These are phyloP conservation scores for Hestina assimilis DNA, from an alignment of 1,140 invertebrate genomes.

Conservation along the genomic window DNA sequence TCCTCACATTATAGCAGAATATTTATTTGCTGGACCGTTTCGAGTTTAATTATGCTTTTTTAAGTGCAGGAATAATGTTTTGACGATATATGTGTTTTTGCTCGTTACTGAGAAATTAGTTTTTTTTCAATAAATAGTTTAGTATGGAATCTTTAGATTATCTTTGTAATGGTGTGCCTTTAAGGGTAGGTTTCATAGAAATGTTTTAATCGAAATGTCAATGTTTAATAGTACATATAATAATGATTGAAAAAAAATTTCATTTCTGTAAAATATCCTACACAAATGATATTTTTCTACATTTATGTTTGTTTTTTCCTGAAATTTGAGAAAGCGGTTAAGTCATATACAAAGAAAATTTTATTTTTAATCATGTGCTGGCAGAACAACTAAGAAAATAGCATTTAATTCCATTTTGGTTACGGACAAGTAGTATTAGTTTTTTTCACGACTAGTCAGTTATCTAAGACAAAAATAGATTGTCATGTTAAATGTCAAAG, in stretches of 20 bases:
- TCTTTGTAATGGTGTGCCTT: not conserved
- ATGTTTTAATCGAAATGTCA: not conserved
- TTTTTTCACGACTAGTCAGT: no score
- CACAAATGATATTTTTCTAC: no score
- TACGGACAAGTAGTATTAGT: no score
- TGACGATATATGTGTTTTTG: not conserved
- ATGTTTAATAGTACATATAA: no score
- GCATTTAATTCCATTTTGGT: no score
- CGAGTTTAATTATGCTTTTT: not conserved
- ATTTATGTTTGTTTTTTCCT: no score
- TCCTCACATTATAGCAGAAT: not conserved
- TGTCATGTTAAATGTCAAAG: not conserved
- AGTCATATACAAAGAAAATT: no score
- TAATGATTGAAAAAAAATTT: no score
- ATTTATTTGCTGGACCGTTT: constrained; percentile 11
- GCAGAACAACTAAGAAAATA: no score
- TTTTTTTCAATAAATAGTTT: not conserved
- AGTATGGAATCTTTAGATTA: not conserved
- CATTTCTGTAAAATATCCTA: no score
- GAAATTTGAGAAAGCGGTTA: no score
- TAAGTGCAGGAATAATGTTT: not conserved
- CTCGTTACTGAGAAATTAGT: not conserved
- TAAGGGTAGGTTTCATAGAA: not conserved
- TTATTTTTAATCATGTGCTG: no score
- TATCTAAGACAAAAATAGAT: not conserved